These are phyloP conservation scores for Lipotes vexillifer DNA, from an alignment of 2,113 vertebrate genomes.

Conservation along the genomic window DNA sequence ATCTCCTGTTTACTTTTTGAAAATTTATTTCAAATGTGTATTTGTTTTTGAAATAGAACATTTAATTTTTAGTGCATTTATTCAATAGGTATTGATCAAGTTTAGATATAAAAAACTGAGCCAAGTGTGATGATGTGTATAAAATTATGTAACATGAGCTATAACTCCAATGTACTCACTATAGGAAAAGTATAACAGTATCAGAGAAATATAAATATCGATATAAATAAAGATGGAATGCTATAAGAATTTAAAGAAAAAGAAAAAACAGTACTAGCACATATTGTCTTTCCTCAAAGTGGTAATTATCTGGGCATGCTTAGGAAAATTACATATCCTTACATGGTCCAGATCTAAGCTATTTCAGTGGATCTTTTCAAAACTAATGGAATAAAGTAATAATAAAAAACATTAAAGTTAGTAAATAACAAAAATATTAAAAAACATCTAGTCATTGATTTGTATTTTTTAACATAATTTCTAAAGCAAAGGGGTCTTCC, in stretches of 20 bases:
- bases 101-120: neutral
- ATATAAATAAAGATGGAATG: neutral
- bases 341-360: neutral
- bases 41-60: neutral
- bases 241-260: neutral
- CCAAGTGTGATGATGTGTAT: neutral
- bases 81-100: neutral
- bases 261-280: neutral
- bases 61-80: neutral
- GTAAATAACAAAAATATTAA: neutral
- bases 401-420: neutral
- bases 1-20: neutral
- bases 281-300: neutral
- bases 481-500: neutral
- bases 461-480: neutral
- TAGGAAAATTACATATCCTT: neutral
- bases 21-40: neutral
- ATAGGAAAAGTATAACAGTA: neutral
- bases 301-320: neutral
- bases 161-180: neutral
- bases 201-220: neutral
- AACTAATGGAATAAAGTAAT: neutral
- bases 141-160: neutral
- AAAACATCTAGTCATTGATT: neutral
- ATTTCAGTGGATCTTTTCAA: neutral